These are phyloP conservation scores for Hylaea fasciaria DNA, from an alignment of 2,888 invertebrate genomes.

Conservation along the genomic window DNA sequence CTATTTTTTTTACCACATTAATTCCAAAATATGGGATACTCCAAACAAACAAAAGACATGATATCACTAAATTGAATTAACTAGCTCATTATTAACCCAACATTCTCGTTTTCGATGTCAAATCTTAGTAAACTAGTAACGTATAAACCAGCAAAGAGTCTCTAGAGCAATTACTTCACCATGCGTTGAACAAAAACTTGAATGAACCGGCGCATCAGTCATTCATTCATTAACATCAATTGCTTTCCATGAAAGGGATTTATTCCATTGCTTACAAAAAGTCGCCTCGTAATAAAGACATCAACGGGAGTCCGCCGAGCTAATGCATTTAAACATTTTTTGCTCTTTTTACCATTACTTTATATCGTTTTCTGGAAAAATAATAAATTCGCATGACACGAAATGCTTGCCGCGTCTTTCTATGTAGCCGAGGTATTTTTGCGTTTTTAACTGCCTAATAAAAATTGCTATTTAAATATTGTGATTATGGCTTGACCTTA, in stretches of 20 bases:
- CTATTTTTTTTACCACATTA: no score
- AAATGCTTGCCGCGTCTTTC: slow-evolving; percentile 17
- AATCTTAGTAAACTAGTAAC: no score
- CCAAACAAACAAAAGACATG: no score
- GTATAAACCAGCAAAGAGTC: slow-evolving; percentile 4
- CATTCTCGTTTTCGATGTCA: no score
- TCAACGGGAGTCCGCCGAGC: slow-evolving; percentile 48
- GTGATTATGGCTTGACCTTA: slow-evolving; percentile 56
- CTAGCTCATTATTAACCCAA: no score
- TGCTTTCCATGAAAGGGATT: slow-evolving; percentile 45
- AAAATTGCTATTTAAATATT: slow-evolving; percentile 53
- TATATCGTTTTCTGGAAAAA: slow-evolving; percentile 20
- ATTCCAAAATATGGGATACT: no score
- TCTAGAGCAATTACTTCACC: slow-evolving; percentile 24
- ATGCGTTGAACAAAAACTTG: slow-evolving; percentile 38
- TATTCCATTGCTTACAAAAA: slow-evolving; percentile 42
- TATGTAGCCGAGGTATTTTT: slow-evolving; percentile 23
- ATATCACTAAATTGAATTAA: no score
- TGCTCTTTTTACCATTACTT: slow-evolving; percentile 30
- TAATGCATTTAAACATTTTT: slow-evolving; percentile 45
- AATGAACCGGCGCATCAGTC: slow-evolving; percentile 33
- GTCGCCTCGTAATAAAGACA: slow-evolving; percentile 51
- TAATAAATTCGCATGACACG: slow-evolving; percentile 9
- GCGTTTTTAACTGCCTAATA: slow-evolving; percentile 41
- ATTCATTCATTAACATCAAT: slow-evolving; percentile 46